Conservation (phyloP, 2,113 vertebrate genomes). For the Camelus dromedarius region DNA sequence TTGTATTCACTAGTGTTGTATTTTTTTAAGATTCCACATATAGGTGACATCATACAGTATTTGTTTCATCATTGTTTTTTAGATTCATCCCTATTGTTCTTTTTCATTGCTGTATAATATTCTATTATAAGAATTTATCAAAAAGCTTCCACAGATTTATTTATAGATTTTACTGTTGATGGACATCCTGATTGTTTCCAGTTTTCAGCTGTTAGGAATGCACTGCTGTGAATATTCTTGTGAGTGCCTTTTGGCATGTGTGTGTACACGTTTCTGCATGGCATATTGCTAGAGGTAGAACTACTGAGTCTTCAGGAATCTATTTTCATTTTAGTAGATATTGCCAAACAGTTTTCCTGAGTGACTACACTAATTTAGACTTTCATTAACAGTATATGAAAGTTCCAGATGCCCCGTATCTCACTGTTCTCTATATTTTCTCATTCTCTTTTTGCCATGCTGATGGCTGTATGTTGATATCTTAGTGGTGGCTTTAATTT, state of each 20-base stretch:
- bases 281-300: background rate
- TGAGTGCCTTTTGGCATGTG: background rate
- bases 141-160: background rate
- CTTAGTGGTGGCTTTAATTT: background rate
- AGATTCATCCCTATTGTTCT: background rate
- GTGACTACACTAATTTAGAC: background rate
- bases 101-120: background rate
- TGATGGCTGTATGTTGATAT: background rate
- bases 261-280: background rate
- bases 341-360: background rate
- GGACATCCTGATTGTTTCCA: background rate
- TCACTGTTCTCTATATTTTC: background rate
- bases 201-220: background rate
- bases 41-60: background rate
- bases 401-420: background rate
- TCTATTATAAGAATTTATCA: background rate
- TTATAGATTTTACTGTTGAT: background rate
- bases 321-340: background rate
- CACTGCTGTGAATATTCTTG: background rate
- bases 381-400: background rate
- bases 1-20: background rate
- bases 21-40: background rate
- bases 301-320: background rate
- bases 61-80: background rate
- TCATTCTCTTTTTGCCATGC: background rate